phyloP scores from a whole-genome alignment of 2,113 vertebrate species.

The Tragulus kanchil region DNA sequence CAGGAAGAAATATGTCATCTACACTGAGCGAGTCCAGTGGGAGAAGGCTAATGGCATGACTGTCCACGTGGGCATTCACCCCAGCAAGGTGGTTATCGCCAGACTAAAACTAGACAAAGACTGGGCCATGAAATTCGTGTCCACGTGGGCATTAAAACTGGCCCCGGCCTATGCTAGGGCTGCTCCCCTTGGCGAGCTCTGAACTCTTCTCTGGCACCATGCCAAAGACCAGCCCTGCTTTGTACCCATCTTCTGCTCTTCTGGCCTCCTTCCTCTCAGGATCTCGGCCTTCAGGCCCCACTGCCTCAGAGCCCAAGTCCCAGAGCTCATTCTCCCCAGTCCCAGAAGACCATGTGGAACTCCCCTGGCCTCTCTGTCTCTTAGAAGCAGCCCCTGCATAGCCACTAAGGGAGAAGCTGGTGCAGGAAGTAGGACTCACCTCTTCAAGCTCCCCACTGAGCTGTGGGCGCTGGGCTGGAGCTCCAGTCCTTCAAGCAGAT shows the following conservation, averaged over 20 bases:
- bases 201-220: background rate
- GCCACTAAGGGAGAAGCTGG: too few relatives aligned
- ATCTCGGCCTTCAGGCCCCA: background rate
- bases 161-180: background rate
- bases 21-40: too few relatives aligned
- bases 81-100: too few relatives aligned
- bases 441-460: background rate
- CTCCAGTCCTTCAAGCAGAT: background rate
- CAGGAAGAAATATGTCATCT: too few relatives aligned
- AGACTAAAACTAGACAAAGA: too few relatives aligned
- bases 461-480: rapidly evolving
- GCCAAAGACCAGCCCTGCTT: background rate
- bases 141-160: too few relatives aligned
- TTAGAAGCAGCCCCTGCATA: background rate
- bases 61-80: too few relatives aligned
- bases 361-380: background rate
- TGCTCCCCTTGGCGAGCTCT: background rate
- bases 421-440: background rate
- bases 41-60: too few relatives aligned
- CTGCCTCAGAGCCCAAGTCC: background rate
- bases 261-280: background rate
- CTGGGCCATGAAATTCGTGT: too few relatives aligned
- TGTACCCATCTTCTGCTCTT: background rate
- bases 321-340: background rate
- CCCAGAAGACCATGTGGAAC: rapidly evolving